Conservation (phyloP, 2,113 vertebrate genomes). For the Chaetodon trifascialis region DNA sequence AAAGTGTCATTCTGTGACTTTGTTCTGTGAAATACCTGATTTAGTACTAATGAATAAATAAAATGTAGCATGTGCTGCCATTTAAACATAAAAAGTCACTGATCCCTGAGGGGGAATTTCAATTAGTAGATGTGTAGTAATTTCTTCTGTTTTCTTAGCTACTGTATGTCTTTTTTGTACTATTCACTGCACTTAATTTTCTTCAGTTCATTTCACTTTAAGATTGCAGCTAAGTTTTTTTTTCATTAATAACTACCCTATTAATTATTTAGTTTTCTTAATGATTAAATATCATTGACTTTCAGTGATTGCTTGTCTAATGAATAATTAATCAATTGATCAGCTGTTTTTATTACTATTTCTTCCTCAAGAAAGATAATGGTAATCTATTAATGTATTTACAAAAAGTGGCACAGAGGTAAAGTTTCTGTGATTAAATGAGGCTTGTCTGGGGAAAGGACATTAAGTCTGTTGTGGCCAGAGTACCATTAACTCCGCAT, state of each 20-base stretch:
- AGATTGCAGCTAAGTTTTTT: not conserved
- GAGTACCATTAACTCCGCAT: not conserved
- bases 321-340: constrained; percentile 10
- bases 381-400: not conserved
- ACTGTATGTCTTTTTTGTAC: not conserved
- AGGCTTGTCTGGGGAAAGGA: not conserved
- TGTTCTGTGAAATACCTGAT: not conserved
- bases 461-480: constrained; percentile 1
- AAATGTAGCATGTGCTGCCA: not conserved
- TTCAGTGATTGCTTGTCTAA: constrained; percentile 10
- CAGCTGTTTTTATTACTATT: constrained; percentile 3
- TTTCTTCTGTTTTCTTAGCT: not conserved
- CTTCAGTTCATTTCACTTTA: not conserved
- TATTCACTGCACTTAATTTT: not conserved
- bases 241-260: constrained; percentile 1
- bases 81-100: not conserved
- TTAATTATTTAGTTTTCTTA: constrained; percentile 8
- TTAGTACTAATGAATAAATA: not conserved
- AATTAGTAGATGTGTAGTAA: not conserved
- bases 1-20: not conserved
- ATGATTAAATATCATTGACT: not conserved
- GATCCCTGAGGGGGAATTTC: not conserved
- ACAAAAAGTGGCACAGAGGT: not conserved
- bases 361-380: not conserved
- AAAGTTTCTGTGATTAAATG: not conserved